Conservation (phyloP, 2,888 invertebrate genomes). For the Altica lythri region DNA sequence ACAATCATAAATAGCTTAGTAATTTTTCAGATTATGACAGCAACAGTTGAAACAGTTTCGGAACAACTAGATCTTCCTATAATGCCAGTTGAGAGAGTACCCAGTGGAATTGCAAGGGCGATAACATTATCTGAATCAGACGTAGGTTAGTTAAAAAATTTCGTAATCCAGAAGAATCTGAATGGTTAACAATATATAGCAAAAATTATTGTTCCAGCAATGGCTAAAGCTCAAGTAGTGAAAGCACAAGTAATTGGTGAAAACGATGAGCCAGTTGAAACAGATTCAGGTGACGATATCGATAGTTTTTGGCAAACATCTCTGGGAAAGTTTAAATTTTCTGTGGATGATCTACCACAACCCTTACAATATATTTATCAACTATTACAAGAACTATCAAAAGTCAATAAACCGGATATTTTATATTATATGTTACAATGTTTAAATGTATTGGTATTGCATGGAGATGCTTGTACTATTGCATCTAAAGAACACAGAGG, state of each 20-base stretch:
- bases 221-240: conserved; percentile 73
- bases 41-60: conserved; percentile 92
- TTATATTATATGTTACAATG: conserved; percentile 91
- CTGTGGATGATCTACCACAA: conserved; percentile 85
- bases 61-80: conserved; percentile 89
- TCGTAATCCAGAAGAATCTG: neutral
- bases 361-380: conserved; percentile 93
- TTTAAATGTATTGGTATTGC: conserved; percentile 86
- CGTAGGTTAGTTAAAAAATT: conserved; percentile 66
- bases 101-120: conserved; percentile 82
- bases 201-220: conserved; percentile 40
- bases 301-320: conserved; percentile 92
- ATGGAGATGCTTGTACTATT: conserved; percentile 89
- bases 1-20: conserved; percentile 13
- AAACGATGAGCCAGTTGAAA: conserved; percentile 72
- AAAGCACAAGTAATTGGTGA: conserved; percentile 78
- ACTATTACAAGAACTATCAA: conserved; percentile 81
- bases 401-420: conserved; percentile 86
- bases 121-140: conserved; percentile 89
- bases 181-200: neutral
- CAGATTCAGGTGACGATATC: conserved; percentile 73
- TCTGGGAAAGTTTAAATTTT: conserved; percentile 90
- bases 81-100: conserved; percentile 75
- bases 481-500: conserved; percentile 88
- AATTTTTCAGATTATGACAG: conserved; percentile 82